Evolutionary conservation across 2,888 invertebrate species (phyloP), one percentile per base, ranked within the genome.

Genomic region (Microctonus aethiopoides): DNA sequence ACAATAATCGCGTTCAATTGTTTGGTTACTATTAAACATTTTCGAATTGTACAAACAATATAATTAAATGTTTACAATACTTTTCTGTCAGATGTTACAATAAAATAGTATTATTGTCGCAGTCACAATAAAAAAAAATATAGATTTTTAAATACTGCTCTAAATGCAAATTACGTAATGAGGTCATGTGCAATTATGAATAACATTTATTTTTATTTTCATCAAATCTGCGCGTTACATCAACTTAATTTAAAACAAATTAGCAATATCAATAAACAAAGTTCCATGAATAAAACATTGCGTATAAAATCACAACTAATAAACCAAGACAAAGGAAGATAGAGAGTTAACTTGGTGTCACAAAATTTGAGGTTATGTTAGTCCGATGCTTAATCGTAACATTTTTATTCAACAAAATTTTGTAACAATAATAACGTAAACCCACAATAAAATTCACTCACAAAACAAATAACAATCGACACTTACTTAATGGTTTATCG

Each of bases 401-500:
- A 59, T 59, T 69, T 36, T 41, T 29, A n/a, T 9, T 26, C 1
- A 2, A 1, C 5, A 26, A 41, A 41, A 57, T 26, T 39, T n/a
- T 2, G 7, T 29, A 5, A 11, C 24, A 41, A 39, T 10, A 20
- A 66, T 32, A 11, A 36, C 26, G 24, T 32, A 51, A n/a, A 67
- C 11, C n/a, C 9, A 67, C 22, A 56, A 62, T 36, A 20, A 32
- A 59, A 46, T 46, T n/a, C n/a, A 65, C n/a, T 36, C 46, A 63
- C 10, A 39, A 11, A 2, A 62, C 16, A 22, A 22, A 61, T 54
- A 26, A 61, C 7, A 39, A 70, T 56, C 32, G 36, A 39, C 68
- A 82, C 86, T 86, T 79, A 86, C 86, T 86, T 72, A 86, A 72
- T 65, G 86, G 86, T 74, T 86, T 86, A 77, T 86, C 86, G 64